phyloP scores from a whole-genome alignment of 2,797 vertebrate genomes.

The Rallus crepitans region DNA sequence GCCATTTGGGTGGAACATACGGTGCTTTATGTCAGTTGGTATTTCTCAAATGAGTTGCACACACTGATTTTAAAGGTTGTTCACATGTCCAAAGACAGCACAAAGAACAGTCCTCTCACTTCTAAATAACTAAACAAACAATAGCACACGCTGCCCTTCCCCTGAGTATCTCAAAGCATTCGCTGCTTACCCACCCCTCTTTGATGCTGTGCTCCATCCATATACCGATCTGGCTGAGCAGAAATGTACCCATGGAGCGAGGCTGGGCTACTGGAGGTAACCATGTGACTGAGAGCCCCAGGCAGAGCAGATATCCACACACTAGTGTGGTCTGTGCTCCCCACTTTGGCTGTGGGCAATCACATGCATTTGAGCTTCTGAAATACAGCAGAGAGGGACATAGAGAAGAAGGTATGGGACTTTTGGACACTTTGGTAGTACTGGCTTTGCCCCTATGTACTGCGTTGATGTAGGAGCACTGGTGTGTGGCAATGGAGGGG shows the following conservation, averaged over 20 bases:
- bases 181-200: not conserved
- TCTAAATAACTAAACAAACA: not conserved
- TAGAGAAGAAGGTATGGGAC: not conserved
- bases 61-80: not conserved
- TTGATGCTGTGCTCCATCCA: not conserved
- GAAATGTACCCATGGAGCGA: not conserved
- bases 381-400: not conserved
- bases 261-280: accelerated
- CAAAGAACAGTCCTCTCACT: not conserved
- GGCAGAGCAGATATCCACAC: not conserved
- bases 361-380: not conserved
- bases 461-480: not conserved
- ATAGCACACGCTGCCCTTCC: not conserved
- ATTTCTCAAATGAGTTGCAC: not conserved
- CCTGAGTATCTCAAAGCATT: not conserved
- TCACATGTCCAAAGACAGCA: not conserved
- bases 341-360: not conserved
- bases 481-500: not conserved
- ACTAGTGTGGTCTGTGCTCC: not conserved
- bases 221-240: not conserved
- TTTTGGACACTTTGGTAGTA: not conserved
- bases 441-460: not conserved
- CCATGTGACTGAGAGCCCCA: accelerated
- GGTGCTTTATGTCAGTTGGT: not conserved
- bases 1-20: not conserved